phyloP scores from a whole-genome alignment of 2,888 invertebrate genomes.

The Parnassius mnemosyne region DNA sequence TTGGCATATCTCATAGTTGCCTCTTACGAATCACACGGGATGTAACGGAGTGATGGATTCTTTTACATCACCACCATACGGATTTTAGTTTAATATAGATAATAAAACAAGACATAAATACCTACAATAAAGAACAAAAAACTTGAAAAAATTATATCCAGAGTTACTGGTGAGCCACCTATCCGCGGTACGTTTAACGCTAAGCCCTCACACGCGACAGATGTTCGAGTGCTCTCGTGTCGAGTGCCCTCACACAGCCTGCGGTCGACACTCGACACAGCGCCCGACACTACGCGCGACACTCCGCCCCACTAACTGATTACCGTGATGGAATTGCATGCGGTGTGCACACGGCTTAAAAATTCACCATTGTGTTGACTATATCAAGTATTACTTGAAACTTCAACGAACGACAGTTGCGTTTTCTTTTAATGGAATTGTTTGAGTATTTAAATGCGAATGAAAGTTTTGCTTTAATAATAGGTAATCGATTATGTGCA shows the following conservation, averaged over 20 bases:
- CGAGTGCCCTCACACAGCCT: slow-evolving; percentile 52
- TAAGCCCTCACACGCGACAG: slow-evolving; percentile 52
- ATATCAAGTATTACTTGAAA: slow-evolving; percentile 18
- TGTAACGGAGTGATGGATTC: too few relatives aligned
- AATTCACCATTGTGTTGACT: slow-evolving; percentile 20
- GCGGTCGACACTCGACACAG: slow-evolving; percentile 46
- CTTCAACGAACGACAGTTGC: slow-evolving; percentile 14
- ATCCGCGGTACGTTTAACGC: slow-evolving; percentile 27
- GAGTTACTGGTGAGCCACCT: slow-evolving; percentile 5
- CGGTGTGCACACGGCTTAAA: slow-evolving; percentile 23
- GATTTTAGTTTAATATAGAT: background rate
- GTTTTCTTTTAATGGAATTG: slow-evolving; percentile 19
- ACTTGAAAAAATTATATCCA: slow-evolving; percentile 12
- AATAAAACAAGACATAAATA: background rate
- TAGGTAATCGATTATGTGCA: background rate
- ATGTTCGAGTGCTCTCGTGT: slow-evolving; percentile 60
- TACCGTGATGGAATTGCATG: slow-evolving; percentile 22
- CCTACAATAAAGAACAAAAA: slow-evolving; percentile 15
- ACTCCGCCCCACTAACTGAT: slow-evolving; percentile 27
- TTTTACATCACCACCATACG: too few relatives aligned
- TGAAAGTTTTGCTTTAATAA: slow-evolving; percentile 18
- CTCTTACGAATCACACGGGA: too few relatives aligned
- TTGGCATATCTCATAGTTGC: too few relatives aligned
- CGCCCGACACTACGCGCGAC: slow-evolving; percentile 26
- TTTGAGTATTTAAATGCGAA: slow-evolving; percentile 12